Evolutionary conservation across 2,113 vertebrate genomes (phyloP).

Genomic region (Corythoichthys intestinalis): DNA sequence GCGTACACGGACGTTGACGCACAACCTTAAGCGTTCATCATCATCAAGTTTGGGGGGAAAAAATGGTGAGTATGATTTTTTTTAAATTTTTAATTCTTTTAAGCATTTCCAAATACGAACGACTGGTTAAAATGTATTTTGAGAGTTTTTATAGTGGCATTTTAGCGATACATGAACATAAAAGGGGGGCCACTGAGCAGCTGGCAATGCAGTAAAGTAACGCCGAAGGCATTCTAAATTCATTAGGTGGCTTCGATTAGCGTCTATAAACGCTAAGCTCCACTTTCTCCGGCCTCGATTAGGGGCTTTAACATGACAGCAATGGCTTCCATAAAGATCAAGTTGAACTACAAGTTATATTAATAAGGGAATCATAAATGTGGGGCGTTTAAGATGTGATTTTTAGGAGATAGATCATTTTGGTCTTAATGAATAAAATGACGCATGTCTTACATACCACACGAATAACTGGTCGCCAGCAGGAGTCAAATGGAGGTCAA

Average conservation of each 20-base stretch:
- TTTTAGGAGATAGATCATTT: neutral
- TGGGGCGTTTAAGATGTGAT: neutral
- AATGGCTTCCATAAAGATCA: constrained; percentile 64
- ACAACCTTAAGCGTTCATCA: neutral
- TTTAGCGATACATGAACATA: constrained; percentile 39
- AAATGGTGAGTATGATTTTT: neutral
- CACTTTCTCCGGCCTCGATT: constrained; percentile 56
- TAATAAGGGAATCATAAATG: neutral
- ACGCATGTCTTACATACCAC: neutral
- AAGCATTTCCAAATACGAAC: neutral
- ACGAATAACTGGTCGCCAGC: constrained; percentile 3
- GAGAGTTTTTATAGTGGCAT: neutral
- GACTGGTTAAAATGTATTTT: constrained; percentile 1
- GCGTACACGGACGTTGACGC: constrained; percentile 47
- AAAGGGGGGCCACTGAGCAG: constrained; percentile 49
- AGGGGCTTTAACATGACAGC: constrained; percentile 54
- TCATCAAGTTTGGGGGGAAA: neutral
- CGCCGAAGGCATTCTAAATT: constrained; percentile 71
- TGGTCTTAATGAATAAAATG: neutral
- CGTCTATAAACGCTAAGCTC: constrained; percentile 61
- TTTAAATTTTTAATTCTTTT: neutral
- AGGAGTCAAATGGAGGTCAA: constrained; percentile 72
- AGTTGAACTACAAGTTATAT: constrained; percentile 37
- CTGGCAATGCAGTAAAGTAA: constrained; percentile 52
- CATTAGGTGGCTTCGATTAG: constrained; percentile 74